Base-by-base conservation (phyloP, 2,113 vertebrate genomes). In the Epinephelus fuscoguttatus region DNA sequence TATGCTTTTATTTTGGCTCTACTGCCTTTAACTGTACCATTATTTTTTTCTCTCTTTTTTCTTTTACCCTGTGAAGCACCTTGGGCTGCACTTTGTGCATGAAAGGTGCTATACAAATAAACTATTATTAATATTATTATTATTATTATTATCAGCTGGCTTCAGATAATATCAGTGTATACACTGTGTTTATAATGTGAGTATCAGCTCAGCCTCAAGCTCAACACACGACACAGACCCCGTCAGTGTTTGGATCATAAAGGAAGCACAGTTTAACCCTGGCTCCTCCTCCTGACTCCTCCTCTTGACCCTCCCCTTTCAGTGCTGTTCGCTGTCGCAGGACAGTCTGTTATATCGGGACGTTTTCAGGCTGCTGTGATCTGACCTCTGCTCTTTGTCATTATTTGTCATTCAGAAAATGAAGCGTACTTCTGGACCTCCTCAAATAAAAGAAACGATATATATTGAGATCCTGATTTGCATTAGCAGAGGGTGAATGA, bases 201-300 rank as follows among this genome's bases (percentile, higher is more conserved):
- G 12, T 49, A 17, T 71, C 67, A 72, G 18, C 45, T 33, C 10
- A 18, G 21, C 59, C 23, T 17, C 6, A 53, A 83, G 71, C 52
- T 42, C 60, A 75, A 25, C 57, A 27, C 23, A 3, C 1, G 4
- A 64, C 80, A 42, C 66, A 47, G 45, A 76, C 62, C 33, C 23
- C 17, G 1, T 82, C 71, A 42, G 27, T 40, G 78, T 6, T 66
- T 4, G 45, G 45, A 12, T 71, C 25, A 55, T 84, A 81, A 84
- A 86, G 85, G 59, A 78, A 37, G 67, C 55, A 62, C 56, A 8
- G 8, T n/a, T 21, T 33, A 1, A 67, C 19, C 55, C 30, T 33
- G 17, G 6, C 33, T 6, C 33, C 33, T 37, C 33, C 33, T 37
- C 6, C 33, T 37, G 33, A 37, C 33, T 37, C 33, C 25, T 61